Percentiles rank a stretch among this genome's conserved stretches.
Evolutionary conservation across 2,888 invertebrate genomes (phyloP).

Genomic region (Acholoe squamosa): DNA sequence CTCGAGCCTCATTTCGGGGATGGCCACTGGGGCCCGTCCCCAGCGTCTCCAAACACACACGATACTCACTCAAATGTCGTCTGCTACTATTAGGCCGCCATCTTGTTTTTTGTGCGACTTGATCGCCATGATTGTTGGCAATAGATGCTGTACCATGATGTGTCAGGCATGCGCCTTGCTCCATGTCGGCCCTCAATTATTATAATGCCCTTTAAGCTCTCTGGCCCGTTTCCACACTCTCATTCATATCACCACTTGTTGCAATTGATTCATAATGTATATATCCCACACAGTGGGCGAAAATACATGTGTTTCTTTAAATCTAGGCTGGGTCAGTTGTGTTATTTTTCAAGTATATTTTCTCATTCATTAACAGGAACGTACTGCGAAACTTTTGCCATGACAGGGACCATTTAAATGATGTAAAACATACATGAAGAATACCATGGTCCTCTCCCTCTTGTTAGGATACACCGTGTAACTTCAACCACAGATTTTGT

Average conservation of each 20-base stretch:
- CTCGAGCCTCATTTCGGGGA: constrained; percentile 18
- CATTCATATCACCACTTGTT: not conserved
- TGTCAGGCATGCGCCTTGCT: not conserved
- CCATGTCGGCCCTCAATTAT: not conserved
- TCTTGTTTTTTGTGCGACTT: constrained; percentile 37
- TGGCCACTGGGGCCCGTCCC: constrained; percentile 32
- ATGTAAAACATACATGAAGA: no score
- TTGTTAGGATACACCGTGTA: no score
- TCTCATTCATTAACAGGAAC: not conserved
- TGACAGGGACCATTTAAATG: no score
- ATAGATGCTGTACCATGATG: constrained; percentile 37
- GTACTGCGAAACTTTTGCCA: no score
- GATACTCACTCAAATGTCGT: constrained; percentile 42
- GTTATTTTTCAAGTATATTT: not conserved
- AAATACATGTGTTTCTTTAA: no score
- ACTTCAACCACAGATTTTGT: no score
- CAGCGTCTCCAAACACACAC: constrained; percentile 56
- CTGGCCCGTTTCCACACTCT: not conserved
- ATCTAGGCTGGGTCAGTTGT: no score
- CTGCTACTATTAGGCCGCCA: constrained; percentile 25
- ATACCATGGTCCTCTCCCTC: no score
- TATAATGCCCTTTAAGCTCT: not conserved
- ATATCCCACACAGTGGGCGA: no score
- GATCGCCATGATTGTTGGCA: constrained; percentile 48
- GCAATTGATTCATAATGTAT: constrained; percentile 6